These are phyloP conservation scores for Hylomyscus alleni DNA, from an alignment of 2,797 vertebrate genomes.

Conservation along the genomic window DNA sequence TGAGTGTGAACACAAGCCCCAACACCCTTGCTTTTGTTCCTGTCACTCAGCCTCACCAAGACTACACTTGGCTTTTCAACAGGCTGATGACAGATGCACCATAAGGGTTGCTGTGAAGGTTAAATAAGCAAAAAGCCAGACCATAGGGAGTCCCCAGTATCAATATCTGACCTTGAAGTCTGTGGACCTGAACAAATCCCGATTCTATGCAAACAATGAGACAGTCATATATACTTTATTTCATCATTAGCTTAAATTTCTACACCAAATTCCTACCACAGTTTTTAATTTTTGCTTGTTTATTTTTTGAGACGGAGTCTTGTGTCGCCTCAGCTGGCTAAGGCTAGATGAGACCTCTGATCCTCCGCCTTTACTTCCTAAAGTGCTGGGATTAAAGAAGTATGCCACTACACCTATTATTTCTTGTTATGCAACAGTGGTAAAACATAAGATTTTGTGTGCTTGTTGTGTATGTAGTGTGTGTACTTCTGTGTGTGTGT, in stretches of 20 bases:
- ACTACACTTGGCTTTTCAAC: neutral
- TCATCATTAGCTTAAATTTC: conserved; percentile 47
- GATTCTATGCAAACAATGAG: conserved; percentile 14
- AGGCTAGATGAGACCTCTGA: neutral
- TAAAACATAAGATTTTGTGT: neutral
- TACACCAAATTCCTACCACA: neutral
- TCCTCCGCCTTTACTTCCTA: neutral
- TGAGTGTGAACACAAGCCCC: neutral
- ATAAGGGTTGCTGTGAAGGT: neutral
- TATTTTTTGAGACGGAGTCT: neutral
- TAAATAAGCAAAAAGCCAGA: neutral
- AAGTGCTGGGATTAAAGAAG: neutral
- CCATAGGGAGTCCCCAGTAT: neutral
- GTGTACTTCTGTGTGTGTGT: neutral
- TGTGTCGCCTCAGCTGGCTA: neutral
- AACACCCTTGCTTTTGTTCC: neutral
- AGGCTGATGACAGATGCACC: neutral
- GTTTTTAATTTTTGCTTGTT: conserved; percentile 36
- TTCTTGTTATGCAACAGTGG: neutral
- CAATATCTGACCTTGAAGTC: neutral
- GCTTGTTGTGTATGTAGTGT: neutral
- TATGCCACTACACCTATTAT: neutral
- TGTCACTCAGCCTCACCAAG: neutral
- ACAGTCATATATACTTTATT: neutral
- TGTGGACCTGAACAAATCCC: conserved; percentile 13